phyloP scores from a whole-genome alignment of 2,888 invertebrate genomes.

The Heteropelma amictum region DNA sequence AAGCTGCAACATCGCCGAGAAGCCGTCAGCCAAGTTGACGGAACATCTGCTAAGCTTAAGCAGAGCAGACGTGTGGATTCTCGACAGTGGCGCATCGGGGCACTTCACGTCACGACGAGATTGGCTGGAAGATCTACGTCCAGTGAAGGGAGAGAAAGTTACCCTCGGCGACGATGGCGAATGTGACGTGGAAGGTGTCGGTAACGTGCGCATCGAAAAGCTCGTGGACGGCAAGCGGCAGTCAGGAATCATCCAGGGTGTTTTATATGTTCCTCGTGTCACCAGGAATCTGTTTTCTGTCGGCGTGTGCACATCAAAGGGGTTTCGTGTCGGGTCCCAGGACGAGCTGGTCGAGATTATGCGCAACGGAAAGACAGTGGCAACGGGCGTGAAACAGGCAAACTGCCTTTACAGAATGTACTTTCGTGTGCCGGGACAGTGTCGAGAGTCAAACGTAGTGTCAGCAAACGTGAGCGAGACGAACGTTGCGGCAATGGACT shows the following conservation, averaged over 20 bases:
- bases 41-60: no score
- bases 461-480: constrained; percentile 18
- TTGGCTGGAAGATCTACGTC: no score
- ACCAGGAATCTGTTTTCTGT: constrained; percentile 56
- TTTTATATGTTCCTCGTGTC: constrained; percentile 45
- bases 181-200: constrained; percentile 8
- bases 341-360: not conserved
- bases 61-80: no score
- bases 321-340: not conserved
- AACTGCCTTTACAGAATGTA: not conserved
- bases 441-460: no score
- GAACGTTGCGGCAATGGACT: constrained; percentile 33
- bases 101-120: no score
- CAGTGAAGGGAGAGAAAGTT: no score
- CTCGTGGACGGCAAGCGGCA: constrained; percentile 5
- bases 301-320: constrained; percentile 4
- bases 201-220: constrained; percentile 29
- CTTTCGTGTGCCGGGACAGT: not conserved
- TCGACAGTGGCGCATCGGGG: no score
- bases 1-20: no score
- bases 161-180: no score
- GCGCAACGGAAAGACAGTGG: not conserved
- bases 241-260: not conserved
- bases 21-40: no score
- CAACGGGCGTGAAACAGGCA: not conserved